These are phyloP conservation scores for Calliphora vomitoria DNA, from an alignment of 2,888 invertebrate species.

Conservation along the genomic window DNA sequence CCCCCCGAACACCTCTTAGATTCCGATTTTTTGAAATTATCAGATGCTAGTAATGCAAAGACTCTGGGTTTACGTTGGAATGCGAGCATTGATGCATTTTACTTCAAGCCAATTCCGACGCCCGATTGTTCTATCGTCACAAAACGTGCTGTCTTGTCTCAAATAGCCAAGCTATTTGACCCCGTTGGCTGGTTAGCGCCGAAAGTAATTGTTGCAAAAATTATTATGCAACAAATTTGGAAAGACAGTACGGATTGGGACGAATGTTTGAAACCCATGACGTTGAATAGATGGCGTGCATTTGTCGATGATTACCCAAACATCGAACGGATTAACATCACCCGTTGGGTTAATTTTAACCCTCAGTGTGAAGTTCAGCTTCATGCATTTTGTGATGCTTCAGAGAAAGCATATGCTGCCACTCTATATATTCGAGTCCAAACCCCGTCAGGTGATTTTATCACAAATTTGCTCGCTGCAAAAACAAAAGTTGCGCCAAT, in stretches of 20 bases:
- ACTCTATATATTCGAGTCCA: neutral
- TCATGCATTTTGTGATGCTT: neutral
- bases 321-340: neutral
- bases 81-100: no score
- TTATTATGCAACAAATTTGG: conserved; percentile 44
- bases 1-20: neutral
- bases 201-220: conserved; percentile 15
- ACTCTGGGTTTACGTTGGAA: neutral
- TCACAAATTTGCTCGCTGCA: no score
- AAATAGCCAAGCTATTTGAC: conserved; percentile 20
- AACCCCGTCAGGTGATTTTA: no score
- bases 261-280: neutral
- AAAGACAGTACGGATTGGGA: conserved; percentile 27
- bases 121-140: conserved; percentile 1
- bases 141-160: conserved; percentile 13
- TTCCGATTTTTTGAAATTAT: neutral
- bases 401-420: neutral
- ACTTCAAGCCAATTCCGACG: no score
- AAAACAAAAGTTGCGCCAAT: neutral
- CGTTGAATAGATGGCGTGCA: neutral
- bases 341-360: neutral
- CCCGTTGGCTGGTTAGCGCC: conserved; percentile 29
- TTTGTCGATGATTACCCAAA: conserved; percentile 2
- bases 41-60: neutral
- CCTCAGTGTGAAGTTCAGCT: no score